Base-by-base conservation (phyloP, 92 coral and sea anemone species). In the Diadumene lineata region DNA sequence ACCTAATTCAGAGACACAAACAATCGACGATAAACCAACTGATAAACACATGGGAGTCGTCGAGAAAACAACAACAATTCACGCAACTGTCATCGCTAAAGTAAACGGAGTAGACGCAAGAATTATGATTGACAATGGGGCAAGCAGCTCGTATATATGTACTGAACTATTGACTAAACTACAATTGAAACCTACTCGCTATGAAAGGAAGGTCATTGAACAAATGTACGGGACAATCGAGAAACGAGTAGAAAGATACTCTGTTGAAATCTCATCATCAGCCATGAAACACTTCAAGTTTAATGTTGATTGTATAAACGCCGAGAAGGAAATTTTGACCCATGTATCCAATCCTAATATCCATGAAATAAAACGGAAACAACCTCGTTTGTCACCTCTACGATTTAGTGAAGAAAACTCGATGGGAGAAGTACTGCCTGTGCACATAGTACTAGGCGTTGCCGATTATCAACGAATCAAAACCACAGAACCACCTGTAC, bases 111-210 rank as follows among this genome's bases (percentile, higher is more conserved):
- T 81, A 50, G 68, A 64, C 24, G 83, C 86, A 11, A 53, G 73
- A 8, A 77, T 81, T 21, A 76, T 86, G 83, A 81, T 87, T 0
- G 82, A 87, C 72, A 86, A 56, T 31, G 91, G 82, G 66, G 88
- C 88, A 29, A 77, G 91, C 2, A 82, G 85, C 77, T 82, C 87
- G 4, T 81, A 72, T 64, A 80, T 81, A 26, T 74, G 79, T 46
- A 56, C 79, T 43, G 70, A 85, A 23, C 72, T 86, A 2, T 51
- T 80, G 16, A 68, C 69, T 34, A 34, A 71, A 46, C 66, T 86
- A 19, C 75, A 76, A 31, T 24, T 60, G 13, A 68, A 73, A 43
- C 84, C 84, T 6, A 25, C 34, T 34, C 50, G 67, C 21, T 43
- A 38, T 48, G 82, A 87, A 53, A 82, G 85, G 53, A 82, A 68